These are phyloP conservation scores for Gobio gobio DNA, from an alignment of 2,113 vertebrate genomes.

Conservation along the genomic window DNA sequence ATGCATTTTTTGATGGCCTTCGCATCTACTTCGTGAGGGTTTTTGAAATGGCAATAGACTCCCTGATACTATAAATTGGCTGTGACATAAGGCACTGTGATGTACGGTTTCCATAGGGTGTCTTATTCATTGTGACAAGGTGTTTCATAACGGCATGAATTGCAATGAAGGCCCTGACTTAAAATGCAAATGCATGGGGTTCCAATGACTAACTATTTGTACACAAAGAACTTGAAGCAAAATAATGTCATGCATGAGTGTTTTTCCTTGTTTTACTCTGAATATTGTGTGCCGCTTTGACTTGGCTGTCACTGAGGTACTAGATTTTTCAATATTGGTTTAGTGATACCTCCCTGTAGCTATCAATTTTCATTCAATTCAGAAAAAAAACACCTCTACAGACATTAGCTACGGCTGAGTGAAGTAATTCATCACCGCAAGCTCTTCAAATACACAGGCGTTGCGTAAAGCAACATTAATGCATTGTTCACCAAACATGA, in stretches of 20 bases:
- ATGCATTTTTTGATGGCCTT: neutral
- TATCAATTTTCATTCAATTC: conserved; percentile 40
- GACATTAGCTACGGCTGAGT: conserved; percentile 40
- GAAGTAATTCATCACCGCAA: conserved; percentile 39
- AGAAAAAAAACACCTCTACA: conserved; percentile 25
- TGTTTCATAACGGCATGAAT: neutral
- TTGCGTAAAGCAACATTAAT: conserved; percentile 33
- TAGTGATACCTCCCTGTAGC: conserved; percentile 42
- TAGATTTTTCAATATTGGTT: conserved; percentile 40
- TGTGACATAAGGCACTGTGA: neutral
- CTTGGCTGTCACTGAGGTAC: conserved; percentile 26
- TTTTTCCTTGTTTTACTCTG: conserved; percentile 15
- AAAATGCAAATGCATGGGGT: conserved; percentile 7
- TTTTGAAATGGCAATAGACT: neutral
- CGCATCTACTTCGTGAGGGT: neutral
- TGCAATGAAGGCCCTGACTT: neutral
- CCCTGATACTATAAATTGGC: neutral
- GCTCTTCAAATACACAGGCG: conserved; percentile 15
- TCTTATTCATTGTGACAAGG: neutral
- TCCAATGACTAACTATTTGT: conserved; percentile 12
- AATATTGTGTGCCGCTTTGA: conserved; percentile 14
- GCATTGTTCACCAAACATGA: conserved; percentile 30
- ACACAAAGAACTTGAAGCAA: conserved; percentile 10
- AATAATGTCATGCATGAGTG: conserved; percentile 22
- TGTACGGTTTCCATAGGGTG: neutral